Evolutionary conservation across 2,888 invertebrate genomes (phyloP).

Genomic region (Sarcophaga caerulescens): DNA sequence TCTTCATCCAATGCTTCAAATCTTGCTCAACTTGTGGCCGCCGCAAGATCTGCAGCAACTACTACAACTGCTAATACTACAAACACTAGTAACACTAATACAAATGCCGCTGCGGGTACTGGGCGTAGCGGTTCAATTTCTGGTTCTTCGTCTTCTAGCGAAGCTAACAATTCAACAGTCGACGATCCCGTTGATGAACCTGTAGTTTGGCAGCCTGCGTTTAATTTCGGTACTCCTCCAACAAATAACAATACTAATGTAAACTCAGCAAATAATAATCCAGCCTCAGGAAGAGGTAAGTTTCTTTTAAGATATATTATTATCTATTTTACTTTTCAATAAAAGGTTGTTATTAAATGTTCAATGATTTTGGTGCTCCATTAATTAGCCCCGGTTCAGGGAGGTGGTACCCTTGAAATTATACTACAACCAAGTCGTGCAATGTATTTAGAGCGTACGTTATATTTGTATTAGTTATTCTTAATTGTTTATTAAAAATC

Average conservation of each 20-base stretch:
- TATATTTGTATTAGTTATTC: slow-evolving; percentile 37
- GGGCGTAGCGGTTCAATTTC: slow-evolving; percentile 61
- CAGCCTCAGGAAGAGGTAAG: slow-evolving; percentile 49
- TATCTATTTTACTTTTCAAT: slow-evolving; percentile 7
- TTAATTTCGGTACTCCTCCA: slow-evolving; percentile 47
- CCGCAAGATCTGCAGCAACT: slow-evolving; percentile 62
- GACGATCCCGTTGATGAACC: slow-evolving; percentile 78
- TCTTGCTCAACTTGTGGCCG: slow-evolving; percentile 37
- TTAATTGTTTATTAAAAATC: slow-evolving; percentile 3
- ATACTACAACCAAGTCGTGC: slow-evolving; percentile 70
- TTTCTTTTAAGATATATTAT: slow-evolving; percentile 10
- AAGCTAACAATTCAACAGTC: slow-evolving; percentile 70
- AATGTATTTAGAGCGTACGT: slow-evolving; percentile 70
- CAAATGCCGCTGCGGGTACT: slow-evolving; percentile 18
- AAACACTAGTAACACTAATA: slow-evolving; percentile 25
- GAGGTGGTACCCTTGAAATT: slow-evolving; percentile 68
- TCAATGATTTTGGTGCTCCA: slow-evolving; percentile 46
- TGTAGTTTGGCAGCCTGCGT: slow-evolving; percentile 65
- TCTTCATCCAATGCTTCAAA: slow-evolving; percentile 63
- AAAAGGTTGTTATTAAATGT: slow-evolving; percentile 45
- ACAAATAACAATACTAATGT: slow-evolving; percentile 24
- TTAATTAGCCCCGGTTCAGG: slow-evolving; percentile 48
- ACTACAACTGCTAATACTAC: slow-evolving; percentile 61
- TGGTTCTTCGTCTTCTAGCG: slow-evolving; percentile 60
- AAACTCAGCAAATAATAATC: slow-evolving; percentile 55